Evolutionary conservation across 2,888 invertebrate species (phyloP).

Genomic region (Caradrina clavipalpis): DNA sequence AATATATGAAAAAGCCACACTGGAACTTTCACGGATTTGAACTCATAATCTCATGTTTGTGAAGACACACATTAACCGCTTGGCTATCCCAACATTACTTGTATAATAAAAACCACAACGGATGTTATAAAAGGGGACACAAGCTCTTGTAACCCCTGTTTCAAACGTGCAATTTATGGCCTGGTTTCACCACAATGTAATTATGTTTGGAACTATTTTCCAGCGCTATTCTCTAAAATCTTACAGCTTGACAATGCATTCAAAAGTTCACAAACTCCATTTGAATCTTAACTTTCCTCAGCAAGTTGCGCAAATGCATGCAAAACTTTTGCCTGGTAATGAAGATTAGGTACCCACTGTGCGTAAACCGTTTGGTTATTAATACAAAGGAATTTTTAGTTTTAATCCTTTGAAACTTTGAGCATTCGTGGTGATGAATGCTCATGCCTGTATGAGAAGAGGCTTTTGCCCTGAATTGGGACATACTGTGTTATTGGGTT

Average conservation of each 20-base stretch:
- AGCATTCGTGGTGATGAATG: background rate
- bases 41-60: too few relatives aligned
- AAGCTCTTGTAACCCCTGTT: background rate
- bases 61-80: too few relatives aligned
- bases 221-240: constrained; percentile 3
- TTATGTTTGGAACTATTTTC: background rate
- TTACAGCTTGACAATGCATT: constrained; percentile 21
- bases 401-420: background rate
- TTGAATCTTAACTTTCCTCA: constrained; percentile 12
- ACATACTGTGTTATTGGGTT: too few relatives aligned
- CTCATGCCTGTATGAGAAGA: background rate
- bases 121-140: background rate
- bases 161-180: background rate
- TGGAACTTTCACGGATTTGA: too few relatives aligned
- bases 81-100: too few relatives aligned
- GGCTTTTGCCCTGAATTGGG: too few relatives aligned
- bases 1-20: too few relatives aligned
- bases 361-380: background rate
- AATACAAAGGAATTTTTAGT: background rate
- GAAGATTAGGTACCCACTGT: background rate
- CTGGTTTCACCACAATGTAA: constrained; percentile 1
- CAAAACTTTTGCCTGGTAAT: background rate
- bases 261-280: constrained; percentile 20
- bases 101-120: too few relatives aligned
- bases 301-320: background rate